Conservation (phyloP, 1,140 invertebrate species). For the Drepana arcuata region DNA sequence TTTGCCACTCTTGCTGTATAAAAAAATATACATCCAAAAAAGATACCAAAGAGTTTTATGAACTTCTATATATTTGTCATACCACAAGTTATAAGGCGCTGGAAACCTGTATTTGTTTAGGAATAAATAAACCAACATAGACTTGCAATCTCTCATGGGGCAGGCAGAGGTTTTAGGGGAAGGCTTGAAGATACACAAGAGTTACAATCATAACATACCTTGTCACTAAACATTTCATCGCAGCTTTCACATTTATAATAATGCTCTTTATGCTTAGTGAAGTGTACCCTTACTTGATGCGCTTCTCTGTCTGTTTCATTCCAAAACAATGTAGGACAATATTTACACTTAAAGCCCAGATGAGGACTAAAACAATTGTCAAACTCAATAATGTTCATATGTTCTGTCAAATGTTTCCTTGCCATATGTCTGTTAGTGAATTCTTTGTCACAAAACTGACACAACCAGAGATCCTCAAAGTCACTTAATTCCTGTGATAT, state of each 20-base stretch:
- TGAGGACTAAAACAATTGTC: slow-evolving; percentile 67
- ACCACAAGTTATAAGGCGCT: neutral
- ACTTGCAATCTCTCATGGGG: no score
- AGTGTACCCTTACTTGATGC: slow-evolving; percentile 52
- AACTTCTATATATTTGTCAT: neutral
- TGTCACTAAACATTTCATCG: slow-evolving; percentile 56
- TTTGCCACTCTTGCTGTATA: no score
- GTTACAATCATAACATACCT: slow-evolving; percentile 26
- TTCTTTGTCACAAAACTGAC: slow-evolving; percentile 68
- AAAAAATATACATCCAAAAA: no score
- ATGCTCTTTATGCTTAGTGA: slow-evolving; percentile 43
- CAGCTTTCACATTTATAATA: slow-evolving; percentile 60
- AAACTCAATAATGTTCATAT: slow-evolving; percentile 43
- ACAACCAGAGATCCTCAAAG: slow-evolving; percentile 63
- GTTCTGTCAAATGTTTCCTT: slow-evolving; percentile 51
- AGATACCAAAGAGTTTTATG: neutral
- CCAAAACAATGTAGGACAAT: slow-evolving; percentile 64
- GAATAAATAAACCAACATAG: no score
- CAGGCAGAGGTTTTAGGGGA: no score
- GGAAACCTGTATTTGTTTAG: neutral
- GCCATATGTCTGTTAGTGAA: slow-evolving; percentile 49
- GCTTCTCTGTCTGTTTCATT: slow-evolving; percentile 59
- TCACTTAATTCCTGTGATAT: slow-evolving; percentile 36
- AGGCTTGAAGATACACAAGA: neutral
- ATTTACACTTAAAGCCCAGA: slow-evolving; percentile 62